Evolutionary conservation across 1,140 invertebrate species (phyloP), one percentile per base, ranked within the genome.

Genomic region (Thaumatotibia leucotreta): DNA sequence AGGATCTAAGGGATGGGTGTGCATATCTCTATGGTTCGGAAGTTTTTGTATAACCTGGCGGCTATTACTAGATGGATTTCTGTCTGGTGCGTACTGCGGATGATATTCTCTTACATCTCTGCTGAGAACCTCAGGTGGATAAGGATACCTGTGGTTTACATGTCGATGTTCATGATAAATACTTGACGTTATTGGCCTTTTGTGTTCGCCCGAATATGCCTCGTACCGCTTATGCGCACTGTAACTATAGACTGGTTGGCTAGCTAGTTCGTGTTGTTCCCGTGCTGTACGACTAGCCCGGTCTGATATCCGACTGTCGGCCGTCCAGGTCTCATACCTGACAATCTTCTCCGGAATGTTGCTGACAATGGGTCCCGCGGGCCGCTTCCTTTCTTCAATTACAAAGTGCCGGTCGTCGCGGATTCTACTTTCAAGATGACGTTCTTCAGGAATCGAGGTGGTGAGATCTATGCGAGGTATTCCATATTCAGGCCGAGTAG

Each of bases 261-360:
- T 85, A 79, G 89, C 88, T 39, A 91, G 68, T 32, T 91, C 86
- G 23, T 81, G 78, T 65, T 91, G 88, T 71, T 91, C 88, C 49
- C 83, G 70, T 24, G 83, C 80, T 39, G 85, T 82, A 54, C 82
- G 80, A 65, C 63, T 85, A 61, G 87, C 77, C 61, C 79, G 77
- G 39, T 91, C 86, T 0, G 52, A 24, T 84, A 89, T 85, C 75
- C 87, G 84, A 66, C 84, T 88, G 24, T 91, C 88, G 24, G 83
- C 75, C 50, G 80, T 75, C 90, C 91, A 91, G 4, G 86, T 84
- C 64, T 91, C 91, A 78, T 86, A 89, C 27, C 88, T 77, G n/a
- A 87, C 70, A 66, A 89, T 80, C 78, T 92, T 92, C 69, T 89
- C 84, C 52, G 91, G 91, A 85, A 91, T 90, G 82, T 88, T 89